Percentiles rank a stretch among this genome's conserved stretches.
These are phyloP conservation scores for Catocala sponsa DNA, from an alignment of 2,888 invertebrate genomes.

Conservation along the genomic window DNA sequence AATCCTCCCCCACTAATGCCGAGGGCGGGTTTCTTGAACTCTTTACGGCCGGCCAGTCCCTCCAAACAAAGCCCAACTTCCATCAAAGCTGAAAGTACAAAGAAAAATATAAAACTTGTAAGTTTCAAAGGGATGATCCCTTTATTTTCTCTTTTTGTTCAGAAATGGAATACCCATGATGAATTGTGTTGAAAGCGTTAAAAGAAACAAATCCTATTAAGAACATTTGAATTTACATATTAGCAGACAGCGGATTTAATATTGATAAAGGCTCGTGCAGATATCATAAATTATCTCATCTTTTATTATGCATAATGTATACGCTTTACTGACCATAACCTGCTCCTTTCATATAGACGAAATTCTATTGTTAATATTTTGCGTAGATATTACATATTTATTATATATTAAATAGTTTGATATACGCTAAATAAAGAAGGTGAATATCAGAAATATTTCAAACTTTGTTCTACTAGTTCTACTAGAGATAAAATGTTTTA, in stretches of 20 bases:
- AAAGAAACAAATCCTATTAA: slow-evolving; percentile 56
- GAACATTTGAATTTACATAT: slow-evolving; percentile 37
- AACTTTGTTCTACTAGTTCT: too few species aligned
- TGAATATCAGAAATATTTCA: too few species aligned
- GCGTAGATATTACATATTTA: too few species aligned
- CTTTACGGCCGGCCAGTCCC: slow-evolving; percentile 57
- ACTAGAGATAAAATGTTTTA: too few species aligned
- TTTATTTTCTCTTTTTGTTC: slow-evolving; percentile 72
- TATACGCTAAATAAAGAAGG: too few species aligned
- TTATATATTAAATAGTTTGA: too few species aligned
- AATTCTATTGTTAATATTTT: too few species aligned
- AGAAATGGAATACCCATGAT: slow-evolving; percentile 66
- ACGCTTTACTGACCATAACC: too few species aligned
- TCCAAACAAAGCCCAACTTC: slow-evolving; percentile 76
- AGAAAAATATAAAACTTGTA: slow-evolving; percentile 79
- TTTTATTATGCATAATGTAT: neutral
- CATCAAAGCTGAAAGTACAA: slow-evolving; percentile 75
- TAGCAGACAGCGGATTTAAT: slow-evolving; percentile 27
- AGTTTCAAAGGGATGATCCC: slow-evolving; percentile 79
- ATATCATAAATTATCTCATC: slow-evolving; percentile 5
- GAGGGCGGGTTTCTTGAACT: slow-evolving; percentile 60
- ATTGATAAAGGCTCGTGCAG: slow-evolving; percentile 19
- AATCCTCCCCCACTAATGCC: slow-evolving; percentile 48
- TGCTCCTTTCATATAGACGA: too few species aligned
- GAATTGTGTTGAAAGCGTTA: slow-evolving; percentile 64